Conservation (phyloP, 2,888 invertebrate species). For the Anorthoa munda region DNA sequence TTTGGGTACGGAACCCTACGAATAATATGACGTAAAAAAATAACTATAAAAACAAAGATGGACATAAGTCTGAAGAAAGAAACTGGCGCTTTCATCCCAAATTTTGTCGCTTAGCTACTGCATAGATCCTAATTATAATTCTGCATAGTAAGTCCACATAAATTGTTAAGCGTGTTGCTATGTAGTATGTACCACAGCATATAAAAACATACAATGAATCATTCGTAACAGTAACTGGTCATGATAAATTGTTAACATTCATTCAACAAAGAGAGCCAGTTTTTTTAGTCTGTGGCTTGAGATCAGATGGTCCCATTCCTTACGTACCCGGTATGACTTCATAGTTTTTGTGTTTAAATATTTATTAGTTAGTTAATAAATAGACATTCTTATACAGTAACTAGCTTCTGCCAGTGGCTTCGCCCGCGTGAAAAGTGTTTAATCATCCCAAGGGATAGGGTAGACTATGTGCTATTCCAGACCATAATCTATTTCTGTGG, state of each 20-base stretch:
- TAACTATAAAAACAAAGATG: neutral
- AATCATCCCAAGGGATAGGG: no score
- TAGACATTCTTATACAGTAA: constrained; percentile 35
- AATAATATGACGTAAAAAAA: neutral
- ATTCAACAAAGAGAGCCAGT: constrained; percentile 53
- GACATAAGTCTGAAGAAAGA: neutral
- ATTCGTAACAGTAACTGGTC: constrained; percentile 47
- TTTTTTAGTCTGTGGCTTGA: constrained; percentile 40
- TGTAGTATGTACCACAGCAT: constrained; percentile 1
- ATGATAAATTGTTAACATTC: constrained; percentile 59
- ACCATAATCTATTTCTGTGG: no score
- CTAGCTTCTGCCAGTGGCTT: no score
- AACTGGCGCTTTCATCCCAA: neutral
- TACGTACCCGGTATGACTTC: constrained; percentile 38
- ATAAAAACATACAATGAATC: constrained; percentile 42
- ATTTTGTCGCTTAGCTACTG: neutral
- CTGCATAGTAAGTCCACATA: constrained; percentile 7
- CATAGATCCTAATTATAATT: constrained; percentile 14
- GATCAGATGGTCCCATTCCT: constrained; percentile 59
- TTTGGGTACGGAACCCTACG: no score
- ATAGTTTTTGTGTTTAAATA: constrained; percentile 53
- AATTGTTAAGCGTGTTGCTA: constrained; percentile 39
- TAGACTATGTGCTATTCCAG: no score
- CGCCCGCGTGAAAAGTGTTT: no score
- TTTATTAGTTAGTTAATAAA: constrained; percentile 51